phyloP scores from a whole-genome alignment of 2,888 invertebrate species.

The Seira musarum region DNA sequence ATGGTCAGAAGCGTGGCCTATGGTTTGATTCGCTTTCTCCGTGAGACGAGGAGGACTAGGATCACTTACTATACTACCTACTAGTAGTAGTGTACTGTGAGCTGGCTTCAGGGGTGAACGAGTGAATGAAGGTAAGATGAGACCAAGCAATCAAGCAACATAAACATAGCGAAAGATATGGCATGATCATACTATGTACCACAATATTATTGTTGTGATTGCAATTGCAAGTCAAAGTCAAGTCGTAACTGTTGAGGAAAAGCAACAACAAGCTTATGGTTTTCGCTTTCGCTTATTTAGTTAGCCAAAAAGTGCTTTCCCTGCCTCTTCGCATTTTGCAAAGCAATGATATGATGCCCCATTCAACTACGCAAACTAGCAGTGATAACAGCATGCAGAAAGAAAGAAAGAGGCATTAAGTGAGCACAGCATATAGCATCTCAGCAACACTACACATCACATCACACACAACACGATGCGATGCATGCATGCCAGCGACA shows the following conservation, averaged over 20 bases:
- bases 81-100: no score
- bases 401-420: neutral
- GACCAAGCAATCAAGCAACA: no score
- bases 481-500: no score
- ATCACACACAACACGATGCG: neutral
- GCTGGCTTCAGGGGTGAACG: no score
- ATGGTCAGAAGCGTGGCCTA: slow-evolving; percentile 4
- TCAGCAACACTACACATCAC: neutral
- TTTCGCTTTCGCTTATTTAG: neutral
- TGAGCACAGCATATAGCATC: no score
- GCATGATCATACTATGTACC: no score
- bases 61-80: no score
- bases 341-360: no score
- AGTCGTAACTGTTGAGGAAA: slow-evolving; percentile 8
- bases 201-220: no score
- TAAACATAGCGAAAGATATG: no score
- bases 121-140: no score
- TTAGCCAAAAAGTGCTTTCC: neutral
- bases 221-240: neutral
- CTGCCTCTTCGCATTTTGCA: neutral
- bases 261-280: neutral
- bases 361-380: neutral
- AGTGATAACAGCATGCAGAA: neutral
- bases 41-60: no score
- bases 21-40: neutral